These are phyloP conservation scores for Zygothrica quintamaculata DNA, from an alignment of 2,888 invertebrate species.

Conservation along the genomic window DNA sequence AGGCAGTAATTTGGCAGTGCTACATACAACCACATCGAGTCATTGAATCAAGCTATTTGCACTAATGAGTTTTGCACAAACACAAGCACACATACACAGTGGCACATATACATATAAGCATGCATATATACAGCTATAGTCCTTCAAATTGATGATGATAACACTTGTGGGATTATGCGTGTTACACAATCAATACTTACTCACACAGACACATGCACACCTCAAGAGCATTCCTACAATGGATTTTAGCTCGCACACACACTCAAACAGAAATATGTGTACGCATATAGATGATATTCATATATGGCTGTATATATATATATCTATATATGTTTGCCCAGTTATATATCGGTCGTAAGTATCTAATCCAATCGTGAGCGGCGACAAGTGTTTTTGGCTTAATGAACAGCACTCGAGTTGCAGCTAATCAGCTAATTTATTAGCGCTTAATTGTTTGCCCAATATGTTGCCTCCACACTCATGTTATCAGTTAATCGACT, in stretches of 20 bases:
- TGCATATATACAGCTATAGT: conserved; percentile 2
- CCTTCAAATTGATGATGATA: conserved; percentile 47
- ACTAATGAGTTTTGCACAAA: conserved; percentile 50
- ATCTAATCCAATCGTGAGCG: conserved; percentile 30
- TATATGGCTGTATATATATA: not conserved
- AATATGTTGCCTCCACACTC: conserved; percentile 8
- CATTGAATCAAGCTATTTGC: conserved; percentile 38
- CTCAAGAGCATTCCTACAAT: conserved; percentile 41
- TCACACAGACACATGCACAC: conserved; percentile 29
- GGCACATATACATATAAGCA: conserved; percentile 2
- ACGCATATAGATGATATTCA: conserved; percentile 9
- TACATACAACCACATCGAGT: conserved; percentile 21
- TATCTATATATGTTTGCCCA: conserved; percentile 2
- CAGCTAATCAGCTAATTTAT: conserved; percentile 41
- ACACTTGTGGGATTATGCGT: conserved; percentile 60
- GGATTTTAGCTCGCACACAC: conserved; percentile 49
- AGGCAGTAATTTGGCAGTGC: conserved; percentile 44
- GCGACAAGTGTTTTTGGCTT: conserved; percentile 68
- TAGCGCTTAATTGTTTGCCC: conserved; percentile 24
- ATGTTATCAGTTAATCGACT: conserved; percentile 25
- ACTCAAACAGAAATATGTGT: conserved; percentile 9
- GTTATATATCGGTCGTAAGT: not conserved
- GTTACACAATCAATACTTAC: conserved; percentile 61
- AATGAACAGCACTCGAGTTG: conserved; percentile 53
- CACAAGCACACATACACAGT: conserved; percentile 23